A percentile compares a stretch with the other conserved stretches of the same genome.
These are phyloP conservation scores for Verasper variegatus DNA, from an alignment of 2,113 vertebrate species.

Conservation along the genomic window DNA sequence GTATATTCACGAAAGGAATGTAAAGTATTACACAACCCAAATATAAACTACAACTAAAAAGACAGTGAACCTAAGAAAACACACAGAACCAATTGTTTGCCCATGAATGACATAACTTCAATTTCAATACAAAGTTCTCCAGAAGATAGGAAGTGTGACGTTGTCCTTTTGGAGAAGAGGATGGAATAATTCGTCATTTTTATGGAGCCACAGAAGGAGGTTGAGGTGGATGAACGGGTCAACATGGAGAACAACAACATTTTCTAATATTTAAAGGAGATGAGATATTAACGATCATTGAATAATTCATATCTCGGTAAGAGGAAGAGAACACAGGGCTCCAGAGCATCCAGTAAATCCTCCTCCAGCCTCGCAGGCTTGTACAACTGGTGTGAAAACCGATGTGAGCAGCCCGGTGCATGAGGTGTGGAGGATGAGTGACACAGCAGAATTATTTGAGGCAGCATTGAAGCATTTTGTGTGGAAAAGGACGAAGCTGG, in stretches of 20 bases:
- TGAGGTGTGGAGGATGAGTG: neutral
- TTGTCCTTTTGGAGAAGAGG: neutral
- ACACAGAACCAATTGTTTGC: neutral
- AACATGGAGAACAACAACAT: no score
- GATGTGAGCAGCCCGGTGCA: slow-evolving; percentile 1
- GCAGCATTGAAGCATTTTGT: neutral
- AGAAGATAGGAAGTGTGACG: neutral
- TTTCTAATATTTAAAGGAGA: neutral
- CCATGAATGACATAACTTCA: neutral
- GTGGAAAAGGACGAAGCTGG: neutral
- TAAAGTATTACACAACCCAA: no score
- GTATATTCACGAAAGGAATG: no score
- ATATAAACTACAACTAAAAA: no score
- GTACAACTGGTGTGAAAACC: neutral
- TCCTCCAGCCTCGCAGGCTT: neutral
- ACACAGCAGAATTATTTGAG: neutral
- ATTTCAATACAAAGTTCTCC: neutral
- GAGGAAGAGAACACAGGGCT: neutral
- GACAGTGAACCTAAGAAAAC: neutral
- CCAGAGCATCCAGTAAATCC: neutral
- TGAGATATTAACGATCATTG: neutral
- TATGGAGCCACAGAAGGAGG: neutral
- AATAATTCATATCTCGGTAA: neutral
- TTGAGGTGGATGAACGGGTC: no score
- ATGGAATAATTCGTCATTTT: neutral